These are phyloP conservation scores for Leptothorax acervorum DNA, from an alignment of 2,888 invertebrate species.

Conservation along the genomic window DNA sequence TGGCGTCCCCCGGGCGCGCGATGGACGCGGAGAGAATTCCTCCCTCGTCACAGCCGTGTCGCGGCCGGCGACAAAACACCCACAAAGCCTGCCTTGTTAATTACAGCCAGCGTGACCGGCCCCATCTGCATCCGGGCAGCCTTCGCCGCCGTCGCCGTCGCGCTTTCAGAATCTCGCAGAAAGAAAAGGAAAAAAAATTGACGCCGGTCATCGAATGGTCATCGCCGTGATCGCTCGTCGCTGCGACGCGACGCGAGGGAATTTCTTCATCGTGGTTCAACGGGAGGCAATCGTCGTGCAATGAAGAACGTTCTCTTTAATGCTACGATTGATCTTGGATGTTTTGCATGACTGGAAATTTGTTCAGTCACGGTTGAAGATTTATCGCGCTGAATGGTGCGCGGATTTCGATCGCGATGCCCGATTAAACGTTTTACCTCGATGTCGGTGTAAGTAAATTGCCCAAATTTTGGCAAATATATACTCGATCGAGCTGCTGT, in stretches of 20 bases:
- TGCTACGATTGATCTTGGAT: background rate
- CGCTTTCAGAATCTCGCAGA: slow-evolving; percentile 65
- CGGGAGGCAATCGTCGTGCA: background rate
- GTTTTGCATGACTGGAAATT: background rate
- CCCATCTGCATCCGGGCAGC: slow-evolving; percentile 73
- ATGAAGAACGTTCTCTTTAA: slow-evolving; percentile 46
- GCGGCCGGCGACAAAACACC: slow-evolving; percentile 83
- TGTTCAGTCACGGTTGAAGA: background rate
- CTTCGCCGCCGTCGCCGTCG: slow-evolving; percentile 21
- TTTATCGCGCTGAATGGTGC: background rate
- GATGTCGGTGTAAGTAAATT: background rate
- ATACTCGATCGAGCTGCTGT: background rate
- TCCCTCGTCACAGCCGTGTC: slow-evolving; percentile 80
- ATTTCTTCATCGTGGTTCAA: slow-evolving; percentile 15
- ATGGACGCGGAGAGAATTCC: slow-evolving; percentile 77
- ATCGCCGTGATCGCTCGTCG: slow-evolving; percentile 67
- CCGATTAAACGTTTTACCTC: background rate
- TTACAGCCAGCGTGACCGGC: slow-evolving; percentile 79
- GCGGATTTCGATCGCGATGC: background rate
- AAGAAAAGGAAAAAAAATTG: background rate
- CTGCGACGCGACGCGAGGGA: background rate
- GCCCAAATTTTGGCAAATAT: background rate
- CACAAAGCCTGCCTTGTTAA: slow-evolving; percentile 84
- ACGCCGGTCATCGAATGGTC: slow-evolving; percentile 60
- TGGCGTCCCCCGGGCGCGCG: slow-evolving; percentile 65